Evolutionary conservation across 2,888 invertebrate species (phyloP).

Genomic region (Cabera pusaria): DNA sequence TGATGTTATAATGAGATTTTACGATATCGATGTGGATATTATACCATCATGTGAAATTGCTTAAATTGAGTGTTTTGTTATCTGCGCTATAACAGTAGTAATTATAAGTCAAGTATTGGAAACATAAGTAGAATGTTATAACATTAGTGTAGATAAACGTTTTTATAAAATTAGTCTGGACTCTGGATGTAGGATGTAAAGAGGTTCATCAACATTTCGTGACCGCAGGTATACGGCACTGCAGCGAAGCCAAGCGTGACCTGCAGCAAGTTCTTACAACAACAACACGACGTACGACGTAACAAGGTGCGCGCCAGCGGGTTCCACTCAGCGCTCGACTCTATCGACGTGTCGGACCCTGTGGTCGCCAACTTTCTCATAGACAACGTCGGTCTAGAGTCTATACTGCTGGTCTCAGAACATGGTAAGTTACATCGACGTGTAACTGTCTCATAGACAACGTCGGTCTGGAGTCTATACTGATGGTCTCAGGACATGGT

Average conservation of each 20-base stretch:
- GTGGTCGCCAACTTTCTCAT: conserved; percentile 93
- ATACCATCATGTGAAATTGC: too few species aligned
- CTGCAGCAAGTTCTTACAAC: conserved; percentile 84
- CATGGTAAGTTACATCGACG: too few species aligned
- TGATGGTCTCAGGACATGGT: conserved; percentile 88
- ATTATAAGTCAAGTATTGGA: too few species aligned
- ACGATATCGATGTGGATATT: too few species aligned
- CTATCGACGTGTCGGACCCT: conserved; percentile 88
- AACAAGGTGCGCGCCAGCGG: conserved; percentile 66
- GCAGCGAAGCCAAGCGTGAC: conserved; percentile 83
- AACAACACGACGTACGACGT: conserved; percentile 72
- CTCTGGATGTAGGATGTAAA: too few species aligned
- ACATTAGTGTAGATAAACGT: too few species aligned
- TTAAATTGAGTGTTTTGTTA: too few species aligned
- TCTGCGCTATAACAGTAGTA: too few species aligned
- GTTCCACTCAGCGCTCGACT: conserved; percentile 85
- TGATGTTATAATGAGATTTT: too few species aligned
- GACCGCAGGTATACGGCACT: conserved; percentile 55
- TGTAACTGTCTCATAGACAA: conserved; percentile 95
- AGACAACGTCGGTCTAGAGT: conserved; percentile 89
- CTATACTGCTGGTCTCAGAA: conserved; percentile 88
- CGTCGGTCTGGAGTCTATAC: conserved; percentile 86
- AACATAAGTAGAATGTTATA: too few species aligned
- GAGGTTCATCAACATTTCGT: too few species aligned
- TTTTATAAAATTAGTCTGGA: too few species aligned